A percentile compares a stretch with the other conserved stretches of the same genome.
phyloP scores from a whole-genome alignment of 1,140 invertebrate genomes.

The Drosophila micromelanica region DNA sequence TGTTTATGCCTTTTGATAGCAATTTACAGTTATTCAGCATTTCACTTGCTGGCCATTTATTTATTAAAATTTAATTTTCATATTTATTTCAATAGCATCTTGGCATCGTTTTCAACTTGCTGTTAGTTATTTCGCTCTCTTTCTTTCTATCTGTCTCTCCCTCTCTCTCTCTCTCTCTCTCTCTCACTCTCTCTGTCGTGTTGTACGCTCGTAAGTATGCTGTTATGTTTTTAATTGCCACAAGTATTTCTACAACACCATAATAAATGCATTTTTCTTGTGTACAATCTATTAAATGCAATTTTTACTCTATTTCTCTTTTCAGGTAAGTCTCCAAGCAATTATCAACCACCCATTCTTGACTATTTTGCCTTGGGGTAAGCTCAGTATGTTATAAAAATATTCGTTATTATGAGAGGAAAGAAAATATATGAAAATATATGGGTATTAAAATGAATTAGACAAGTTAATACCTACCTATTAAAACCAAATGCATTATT shows the following conservation, averaged over 20 bases:
- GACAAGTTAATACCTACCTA: neutral
- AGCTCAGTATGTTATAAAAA: conserved; percentile 11
- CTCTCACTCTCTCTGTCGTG: neutral
- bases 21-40: conserved; percentile 41
- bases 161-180: neutral
- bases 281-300: conserved; percentile 22
- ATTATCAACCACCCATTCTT: neutral
- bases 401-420: neutral
- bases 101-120: conserved; percentile 4
- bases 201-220: conserved; percentile 18
- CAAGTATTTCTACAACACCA: conserved; percentile 2
- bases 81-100: conserved; percentile 29
- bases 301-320: conserved; percentile 12
- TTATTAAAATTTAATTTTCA: conserved; percentile 33
- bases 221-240: conserved; percentile 13
- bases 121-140: neutral
- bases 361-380: conserved; percentile 12
- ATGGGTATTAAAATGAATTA: neutral
- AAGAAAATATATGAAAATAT: neutral
- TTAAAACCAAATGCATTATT: neutral
- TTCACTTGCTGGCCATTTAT: conserved; percentile 26
- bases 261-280: conserved; percentile 22
- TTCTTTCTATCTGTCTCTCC: neutral
- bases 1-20: conserved; percentile 25
- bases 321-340: conserved; percentile 32